phyloP scores from a whole-genome alignment of 92 coral and sea anemone genomes.

The Ricordea florida region DNA sequence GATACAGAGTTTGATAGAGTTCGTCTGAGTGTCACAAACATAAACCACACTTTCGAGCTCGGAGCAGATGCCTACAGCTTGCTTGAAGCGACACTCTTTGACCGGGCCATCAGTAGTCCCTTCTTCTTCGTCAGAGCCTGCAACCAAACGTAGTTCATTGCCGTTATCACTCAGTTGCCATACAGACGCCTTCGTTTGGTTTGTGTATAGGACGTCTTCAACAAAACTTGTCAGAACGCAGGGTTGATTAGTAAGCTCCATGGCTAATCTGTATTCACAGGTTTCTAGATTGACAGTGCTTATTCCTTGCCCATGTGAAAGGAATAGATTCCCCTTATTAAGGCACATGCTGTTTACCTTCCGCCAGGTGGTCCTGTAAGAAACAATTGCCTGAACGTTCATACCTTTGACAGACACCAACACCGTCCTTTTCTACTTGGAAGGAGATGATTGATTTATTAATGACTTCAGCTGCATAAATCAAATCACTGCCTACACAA shows the following conservation, averaged over 20 bases:
- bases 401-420: slow-evolving; percentile 50
- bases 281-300: slow-evolving; percentile 22
- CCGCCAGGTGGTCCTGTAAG: slow-evolving; percentile 21
- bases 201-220: slow-evolving; percentile 41
- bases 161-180: slow-evolving; percentile 33
- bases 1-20: neutral
- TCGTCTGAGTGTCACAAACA: slow-evolving; percentile 45
- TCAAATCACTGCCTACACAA: slow-evolving; percentile 46
- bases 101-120: slow-evolving; percentile 20
- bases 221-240: slow-evolving; percentile 52
- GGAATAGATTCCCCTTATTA: neutral
- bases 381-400: neutral
- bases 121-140: neutral
- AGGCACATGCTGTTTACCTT: slow-evolving; percentile 62
- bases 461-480: slow-evolving; percentile 45
- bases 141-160: slow-evolving; percentile 4
- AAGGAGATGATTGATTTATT: slow-evolving; percentile 27
- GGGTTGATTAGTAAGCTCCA: slow-evolving; percentile 35
- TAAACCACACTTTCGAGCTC: slow-evolving; percentile 14
- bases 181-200: slow-evolving; percentile 35
- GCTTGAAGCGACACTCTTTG: slow-evolving; percentile 1
- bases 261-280: slow-evolving; percentile 19
- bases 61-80: slow-evolving; percentile 31
- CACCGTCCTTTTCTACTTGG: slow-evolving; percentile 44
- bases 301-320: slow-evolving; percentile 44